Evolutionary conservation across 2,888 invertebrate genomes (phyloP).

Genomic region (Ischnura elegans): DNA sequence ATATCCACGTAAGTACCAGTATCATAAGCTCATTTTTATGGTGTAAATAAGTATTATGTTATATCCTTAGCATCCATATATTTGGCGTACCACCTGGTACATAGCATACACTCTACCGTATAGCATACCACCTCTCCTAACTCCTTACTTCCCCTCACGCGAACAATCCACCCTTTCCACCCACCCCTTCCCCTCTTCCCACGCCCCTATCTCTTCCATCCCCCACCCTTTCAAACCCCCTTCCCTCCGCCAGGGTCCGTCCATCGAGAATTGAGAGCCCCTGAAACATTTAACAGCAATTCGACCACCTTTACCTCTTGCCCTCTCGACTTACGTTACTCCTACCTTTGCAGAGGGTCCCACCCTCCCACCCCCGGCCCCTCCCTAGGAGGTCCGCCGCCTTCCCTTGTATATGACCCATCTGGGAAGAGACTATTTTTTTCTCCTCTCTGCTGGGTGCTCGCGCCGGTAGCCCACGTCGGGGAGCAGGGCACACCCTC

Average conservation of each 20-base stretch:
- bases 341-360: background rate
- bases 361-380: background rate
- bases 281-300: slow-evolving; percentile 67
- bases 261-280: slow-evolving; percentile 64
- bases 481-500: no score
- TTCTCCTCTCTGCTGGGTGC: slow-evolving; percentile 36
- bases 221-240: background rate
- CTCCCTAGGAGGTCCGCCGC: background rate
- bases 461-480: slow-evolving; percentile 11
- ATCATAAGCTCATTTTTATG: no score
- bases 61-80: background rate
- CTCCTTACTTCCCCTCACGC: no score
- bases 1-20: no score
- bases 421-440: no score
- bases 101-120: background rate
- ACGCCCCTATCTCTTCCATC: background rate
- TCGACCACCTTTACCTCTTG: slow-evolving; percentile 28
- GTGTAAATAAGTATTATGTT: no score
- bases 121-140: no score
- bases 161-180: background rate
- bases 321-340: background rate
- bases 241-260: slow-evolving; percentile 26
- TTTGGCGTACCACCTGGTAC: background rate
- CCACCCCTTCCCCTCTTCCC: background rate
- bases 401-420: slow-evolving; percentile 66